These are phyloP conservation scores for Phodopus roborovskii DNA, from an alignment of 2,113 vertebrate species.

Conservation along the genomic window DNA sequence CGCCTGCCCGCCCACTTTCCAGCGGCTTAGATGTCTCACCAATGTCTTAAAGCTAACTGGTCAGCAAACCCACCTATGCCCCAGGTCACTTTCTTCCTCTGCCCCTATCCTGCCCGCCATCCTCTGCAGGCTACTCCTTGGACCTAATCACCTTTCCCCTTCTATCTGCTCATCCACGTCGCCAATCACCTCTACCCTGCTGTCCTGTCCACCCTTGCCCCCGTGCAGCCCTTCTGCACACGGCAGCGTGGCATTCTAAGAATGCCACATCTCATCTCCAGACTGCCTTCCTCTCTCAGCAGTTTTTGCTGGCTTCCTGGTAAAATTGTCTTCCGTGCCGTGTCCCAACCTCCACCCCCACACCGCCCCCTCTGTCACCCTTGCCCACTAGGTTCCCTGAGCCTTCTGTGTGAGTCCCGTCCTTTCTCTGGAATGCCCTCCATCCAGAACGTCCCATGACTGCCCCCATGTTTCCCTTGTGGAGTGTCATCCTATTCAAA, in stretches of 20 bases:
- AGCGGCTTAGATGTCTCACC: not conserved
- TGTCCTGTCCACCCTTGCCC: not conserved
- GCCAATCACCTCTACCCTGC: not conserved
- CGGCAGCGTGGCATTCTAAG: not conserved
- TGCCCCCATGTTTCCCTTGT: not conserved
- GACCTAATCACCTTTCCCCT: not conserved
- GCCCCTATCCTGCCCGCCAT: not conserved
- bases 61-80: not conserved
- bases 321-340: not conserved
- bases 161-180: accelerated
- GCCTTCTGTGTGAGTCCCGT: not conserved
- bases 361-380: not conserved
- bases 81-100: not conserved
- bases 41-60: not conserved
- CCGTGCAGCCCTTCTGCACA: not conserved
- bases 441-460: not conserved
- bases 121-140: accelerated
- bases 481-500: not conserved
- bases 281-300: not conserved
- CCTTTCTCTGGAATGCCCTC: not conserved
- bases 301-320: not conserved
- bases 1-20: not conserved
- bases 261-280: not conserved
- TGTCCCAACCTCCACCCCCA: not conserved
- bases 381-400: not conserved